Evolutionary conservation across 2,113 vertebrate genomes (phyloP).

Genomic region (Heliornis fulica): DNA sequence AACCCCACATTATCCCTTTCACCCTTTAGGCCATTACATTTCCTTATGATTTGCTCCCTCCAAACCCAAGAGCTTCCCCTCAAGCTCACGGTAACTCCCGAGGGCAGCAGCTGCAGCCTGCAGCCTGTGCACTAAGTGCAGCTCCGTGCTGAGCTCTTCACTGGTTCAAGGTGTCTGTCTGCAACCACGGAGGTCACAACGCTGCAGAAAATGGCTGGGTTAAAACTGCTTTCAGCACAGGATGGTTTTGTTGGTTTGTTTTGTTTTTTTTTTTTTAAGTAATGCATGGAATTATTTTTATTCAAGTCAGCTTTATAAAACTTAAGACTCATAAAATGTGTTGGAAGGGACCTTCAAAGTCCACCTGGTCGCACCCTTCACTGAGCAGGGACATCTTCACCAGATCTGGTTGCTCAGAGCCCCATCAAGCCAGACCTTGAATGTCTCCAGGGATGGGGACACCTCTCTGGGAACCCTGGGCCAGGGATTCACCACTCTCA

Average conservation of each 20-base stretch:
- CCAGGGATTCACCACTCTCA: too few relatives aligned
- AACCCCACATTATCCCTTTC: neutral
- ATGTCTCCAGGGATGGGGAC: too few relatives aligned
- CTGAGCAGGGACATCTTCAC: too few relatives aligned
- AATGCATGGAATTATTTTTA: neutral
- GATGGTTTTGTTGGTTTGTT: too few relatives aligned
- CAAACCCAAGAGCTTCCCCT: neutral
- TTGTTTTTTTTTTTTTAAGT: too few relatives aligned
- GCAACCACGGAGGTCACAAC: neutral
- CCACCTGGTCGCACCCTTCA: too few relatives aligned
- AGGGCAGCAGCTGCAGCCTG: neutral
- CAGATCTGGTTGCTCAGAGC: too few relatives aligned
- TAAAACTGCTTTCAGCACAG: neutral
- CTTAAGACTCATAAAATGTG: too few relatives aligned
- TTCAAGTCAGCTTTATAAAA: neutral
- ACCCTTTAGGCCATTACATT: neutral
- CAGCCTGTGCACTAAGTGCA: too few relatives aligned
- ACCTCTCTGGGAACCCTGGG: too few relatives aligned
- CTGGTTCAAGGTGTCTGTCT: neutral
- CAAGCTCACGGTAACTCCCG: accelerated
- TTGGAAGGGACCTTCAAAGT: too few relatives aligned
- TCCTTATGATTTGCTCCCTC: neutral
- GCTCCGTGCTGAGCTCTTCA: neutral
- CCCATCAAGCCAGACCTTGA: too few relatives aligned
- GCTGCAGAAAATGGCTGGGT: neutral